phyloP scores from a whole-genome alignment of 2,797 vertebrate species.

The Eulemur mongoz region DNA sequence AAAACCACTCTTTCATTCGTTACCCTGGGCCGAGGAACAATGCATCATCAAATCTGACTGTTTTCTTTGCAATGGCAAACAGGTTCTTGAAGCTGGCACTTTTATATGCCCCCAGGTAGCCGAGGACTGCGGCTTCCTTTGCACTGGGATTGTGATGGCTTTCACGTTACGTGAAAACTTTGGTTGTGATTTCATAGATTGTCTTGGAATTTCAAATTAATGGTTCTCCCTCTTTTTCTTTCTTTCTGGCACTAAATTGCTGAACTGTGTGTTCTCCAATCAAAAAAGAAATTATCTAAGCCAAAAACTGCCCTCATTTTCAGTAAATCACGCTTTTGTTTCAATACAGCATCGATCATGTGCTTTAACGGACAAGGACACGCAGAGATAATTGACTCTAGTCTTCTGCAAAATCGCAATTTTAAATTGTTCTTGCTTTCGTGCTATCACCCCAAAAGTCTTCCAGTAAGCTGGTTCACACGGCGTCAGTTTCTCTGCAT shows the following conservation, averaged over 20 bases:
- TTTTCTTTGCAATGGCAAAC: not conserved
- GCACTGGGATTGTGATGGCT: not conserved
- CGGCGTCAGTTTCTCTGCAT: slow-evolving; percentile 15
- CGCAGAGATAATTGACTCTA: slow-evolving; percentile 38
- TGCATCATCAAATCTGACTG: fast-evolving
- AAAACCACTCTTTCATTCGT: not conserved
- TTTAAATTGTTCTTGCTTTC: slow-evolving; percentile 61
- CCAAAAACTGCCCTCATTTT: not conserved
- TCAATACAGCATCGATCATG: not conserved
- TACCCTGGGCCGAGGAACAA: not conserved
- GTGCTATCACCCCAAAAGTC: not conserved
- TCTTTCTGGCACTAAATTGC: not conserved
- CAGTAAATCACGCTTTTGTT: slow-evolving; percentile 66
- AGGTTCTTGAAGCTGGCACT: not conserved
- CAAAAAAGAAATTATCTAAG: not conserved
- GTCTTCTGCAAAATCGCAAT: slow-evolving; percentile 53
- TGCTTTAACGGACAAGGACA: fast-evolving
- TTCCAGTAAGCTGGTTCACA: slow-evolving; percentile 28
- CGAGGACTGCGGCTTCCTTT: not conserved
- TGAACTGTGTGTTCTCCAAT: not conserved
- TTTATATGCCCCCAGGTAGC: fast-evolving
- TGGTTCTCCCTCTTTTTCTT: not conserved
- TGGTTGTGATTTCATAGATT: not conserved
- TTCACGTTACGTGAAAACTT: slow-evolving; percentile 5
- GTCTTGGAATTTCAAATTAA: not conserved